phyloP scores from a whole-genome alignment of 2,113 vertebrate genomes.

The Xenopus tropicalis region DNA sequence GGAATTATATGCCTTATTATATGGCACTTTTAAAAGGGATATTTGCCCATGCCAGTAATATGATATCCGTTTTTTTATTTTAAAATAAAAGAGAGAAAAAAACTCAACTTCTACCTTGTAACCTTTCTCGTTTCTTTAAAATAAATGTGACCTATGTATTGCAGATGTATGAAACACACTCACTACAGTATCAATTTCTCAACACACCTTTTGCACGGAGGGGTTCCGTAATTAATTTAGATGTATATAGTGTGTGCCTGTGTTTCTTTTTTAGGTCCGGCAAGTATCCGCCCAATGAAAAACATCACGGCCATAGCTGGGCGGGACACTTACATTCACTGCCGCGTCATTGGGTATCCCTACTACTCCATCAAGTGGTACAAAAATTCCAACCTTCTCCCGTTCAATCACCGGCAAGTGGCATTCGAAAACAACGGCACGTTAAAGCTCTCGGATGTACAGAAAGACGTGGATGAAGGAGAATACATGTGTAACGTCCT shows the following conservation, averaged over 20 bases:
- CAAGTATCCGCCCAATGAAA: constrained; percentile 96
- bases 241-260: constrained; percentile 43
- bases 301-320: constrained; percentile 97
- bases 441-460: constrained; percentile 90
- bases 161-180: no score
- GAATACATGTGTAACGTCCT: constrained; percentile 96
- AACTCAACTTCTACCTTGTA: no score
- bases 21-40: no score
- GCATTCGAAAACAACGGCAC: constrained; percentile 97
- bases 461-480: constrained; percentile 89
- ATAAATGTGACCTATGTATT: no score
- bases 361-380: constrained; percentile 99
- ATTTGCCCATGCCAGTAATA: no score
- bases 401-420: constrained; percentile 96
- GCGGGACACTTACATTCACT: constrained; percentile 93
- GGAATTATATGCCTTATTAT: no score
- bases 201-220: no score
- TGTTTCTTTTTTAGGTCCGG: constrained; percentile 79
- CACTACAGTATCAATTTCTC: no score
- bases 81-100: no score
- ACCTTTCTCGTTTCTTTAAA: no score
- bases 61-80: no score
- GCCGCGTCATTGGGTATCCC: constrained; percentile 93
- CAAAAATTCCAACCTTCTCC: constrained; percentile 92
- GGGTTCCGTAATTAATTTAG: no score